A percentile compares a stretch with the other conserved stretches of the same genome.
These are phyloP conservation scores for Pycnomerus fuliginosus DNA, from an alignment of 2,888 invertebrate species.

Conservation along the genomic window DNA sequence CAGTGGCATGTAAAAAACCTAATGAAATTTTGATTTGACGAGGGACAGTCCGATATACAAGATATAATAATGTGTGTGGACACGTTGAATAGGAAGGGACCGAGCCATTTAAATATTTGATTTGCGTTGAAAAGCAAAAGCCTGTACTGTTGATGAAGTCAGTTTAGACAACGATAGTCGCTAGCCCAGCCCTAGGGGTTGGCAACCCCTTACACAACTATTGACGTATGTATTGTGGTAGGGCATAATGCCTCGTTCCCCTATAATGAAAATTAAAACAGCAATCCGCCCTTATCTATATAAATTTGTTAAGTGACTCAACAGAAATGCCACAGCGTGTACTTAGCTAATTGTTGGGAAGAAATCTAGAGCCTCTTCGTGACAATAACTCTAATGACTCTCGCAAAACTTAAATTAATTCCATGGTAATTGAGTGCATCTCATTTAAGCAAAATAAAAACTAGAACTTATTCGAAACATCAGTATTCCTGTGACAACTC, in stretches of 20 bases:
- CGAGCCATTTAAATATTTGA: conserved; percentile 20
- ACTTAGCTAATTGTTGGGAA: conserved; percentile 13
- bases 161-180: conserved; percentile 18
- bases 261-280: conserved; percentile 29
- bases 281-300: conserved; percentile 19
- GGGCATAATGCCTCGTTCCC: conserved; percentile 22
- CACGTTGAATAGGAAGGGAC: too few relatives aligned
- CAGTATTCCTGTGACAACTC: conserved; percentile 36
- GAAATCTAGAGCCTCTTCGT: conserved; percentile 10
- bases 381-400: conserved; percentile 17
- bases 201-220: conserved; percentile 18
- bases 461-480: conserved; percentile 33
- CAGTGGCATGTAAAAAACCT: too few relatives aligned
- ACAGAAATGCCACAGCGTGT: conserved; percentile 11
- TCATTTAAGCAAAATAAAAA: conserved; percentile 11
- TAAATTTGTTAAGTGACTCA: conserved; percentile 18
- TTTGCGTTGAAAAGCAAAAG: conserved; percentile 11
- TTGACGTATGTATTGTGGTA: conserved; percentile 27
- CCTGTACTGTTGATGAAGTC: conserved; percentile 20
- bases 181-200: conserved; percentile 11
- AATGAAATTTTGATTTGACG: too few relatives aligned
- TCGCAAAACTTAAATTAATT: conserved; percentile 14
- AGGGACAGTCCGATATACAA: too few relatives aligned
- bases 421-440: conserved; percentile 18
- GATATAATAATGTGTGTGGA: too few relatives aligned